These are phyloP conservation scores for Muricea muricata DNA, from an alignment of 92 coral and sea anemone genomes.

Conservation along the genomic window DNA sequence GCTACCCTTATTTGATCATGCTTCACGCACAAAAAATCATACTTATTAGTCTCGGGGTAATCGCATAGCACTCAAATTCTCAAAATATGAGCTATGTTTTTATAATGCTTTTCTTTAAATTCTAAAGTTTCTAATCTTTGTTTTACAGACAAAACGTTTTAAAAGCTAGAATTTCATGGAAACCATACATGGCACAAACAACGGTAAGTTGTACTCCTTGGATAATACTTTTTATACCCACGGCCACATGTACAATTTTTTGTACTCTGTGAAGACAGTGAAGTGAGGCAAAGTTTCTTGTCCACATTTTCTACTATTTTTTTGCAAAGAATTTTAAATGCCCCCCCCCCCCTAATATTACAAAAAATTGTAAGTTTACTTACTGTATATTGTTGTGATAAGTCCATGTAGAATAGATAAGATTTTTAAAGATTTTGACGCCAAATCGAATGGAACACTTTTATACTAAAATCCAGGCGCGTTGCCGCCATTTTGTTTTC, in stretches of 20 bases:
- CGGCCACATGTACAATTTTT: neutral
- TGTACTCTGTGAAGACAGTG: neutral
- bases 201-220: slow-evolving; percentile 64
- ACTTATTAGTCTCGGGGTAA: too few relatives aligned
- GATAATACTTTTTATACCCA: neutral
- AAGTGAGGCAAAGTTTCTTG: too few relatives aligned
- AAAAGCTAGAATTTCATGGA: slow-evolving; percentile 85
- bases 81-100: neutral
- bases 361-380: neutral
- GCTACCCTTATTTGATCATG: too few relatives aligned
- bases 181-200: slow-evolving; percentile 82
- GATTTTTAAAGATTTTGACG: neutral
- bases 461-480: neutral
- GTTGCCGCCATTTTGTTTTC: slow-evolving; percentile 9
- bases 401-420: neutral
- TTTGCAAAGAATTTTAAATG: neutral
- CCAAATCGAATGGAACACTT: neutral
- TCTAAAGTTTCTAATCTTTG: too few relatives aligned
- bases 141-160: slow-evolving; percentile 72
- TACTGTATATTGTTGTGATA: neutral
- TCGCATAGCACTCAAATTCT: too few relatives aligned
- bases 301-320: too few relatives aligned
- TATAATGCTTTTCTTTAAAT: neutral
- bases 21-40: too few relatives aligned
- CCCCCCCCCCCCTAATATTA: neutral